Conservation (phyloP, 2,113 vertebrate genomes). For the Aphelocoma coerulescens region DNA sequence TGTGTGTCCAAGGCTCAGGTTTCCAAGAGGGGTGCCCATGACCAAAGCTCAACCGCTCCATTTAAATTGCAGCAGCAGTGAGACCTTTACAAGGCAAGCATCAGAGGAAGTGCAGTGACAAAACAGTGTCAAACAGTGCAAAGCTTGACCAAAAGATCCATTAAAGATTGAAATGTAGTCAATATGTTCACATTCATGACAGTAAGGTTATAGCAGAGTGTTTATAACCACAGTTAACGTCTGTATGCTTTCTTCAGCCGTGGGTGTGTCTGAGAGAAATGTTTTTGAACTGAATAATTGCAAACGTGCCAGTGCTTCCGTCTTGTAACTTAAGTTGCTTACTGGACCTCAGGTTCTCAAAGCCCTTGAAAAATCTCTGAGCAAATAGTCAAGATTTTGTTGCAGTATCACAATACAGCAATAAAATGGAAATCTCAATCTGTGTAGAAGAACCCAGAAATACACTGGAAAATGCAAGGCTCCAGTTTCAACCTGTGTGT, state of each 20-base stretch:
- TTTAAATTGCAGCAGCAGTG: not conserved
- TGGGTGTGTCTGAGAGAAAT: not conserved
- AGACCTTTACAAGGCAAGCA: not conserved
- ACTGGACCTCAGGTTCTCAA: not conserved
- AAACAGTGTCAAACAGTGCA: not conserved
- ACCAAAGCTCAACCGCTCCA: not conserved
- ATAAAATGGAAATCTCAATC: not conserved
- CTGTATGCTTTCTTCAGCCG: not conserved
- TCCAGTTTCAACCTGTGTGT: not conserved
- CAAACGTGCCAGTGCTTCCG: not conserved
- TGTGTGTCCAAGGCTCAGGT: rapidly evolving
- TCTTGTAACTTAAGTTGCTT: not conserved
- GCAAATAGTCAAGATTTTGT: not conserved
- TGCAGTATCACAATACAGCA: not conserved
- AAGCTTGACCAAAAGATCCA: not conserved
- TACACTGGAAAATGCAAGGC: not conserved
- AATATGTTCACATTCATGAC: not conserved
- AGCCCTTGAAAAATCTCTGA: not conserved
- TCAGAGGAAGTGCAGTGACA: not conserved
- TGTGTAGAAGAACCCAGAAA: not conserved
- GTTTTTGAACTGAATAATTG: not conserved
- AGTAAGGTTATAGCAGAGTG: not conserved
- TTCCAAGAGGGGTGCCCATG: not conserved
- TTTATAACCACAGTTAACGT: not conserved
- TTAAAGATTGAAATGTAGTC: not conserved